phyloP scores from a whole-genome alignment of 2,797 vertebrate genomes.

The Pelochelys cantorii region DNA sequence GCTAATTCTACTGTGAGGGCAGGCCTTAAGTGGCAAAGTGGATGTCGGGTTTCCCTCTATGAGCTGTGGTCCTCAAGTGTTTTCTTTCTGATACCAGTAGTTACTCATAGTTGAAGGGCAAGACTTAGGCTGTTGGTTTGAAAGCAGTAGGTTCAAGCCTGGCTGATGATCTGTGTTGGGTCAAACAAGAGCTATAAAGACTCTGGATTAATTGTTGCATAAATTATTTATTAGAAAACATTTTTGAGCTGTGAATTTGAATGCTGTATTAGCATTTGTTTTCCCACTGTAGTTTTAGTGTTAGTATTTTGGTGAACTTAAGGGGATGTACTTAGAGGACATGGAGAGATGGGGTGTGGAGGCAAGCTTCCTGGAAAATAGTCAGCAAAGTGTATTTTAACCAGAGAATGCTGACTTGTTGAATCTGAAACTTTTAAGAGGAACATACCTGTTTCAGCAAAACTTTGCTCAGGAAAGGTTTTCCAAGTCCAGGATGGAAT shows the following conservation, averaged over 20 bases:
- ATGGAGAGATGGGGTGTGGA: background rate
- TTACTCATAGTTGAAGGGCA: background rate
- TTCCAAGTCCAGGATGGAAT: background rate
- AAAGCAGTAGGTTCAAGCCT: background rate
- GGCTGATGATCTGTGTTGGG: background rate
- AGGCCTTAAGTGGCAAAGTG: background rate
- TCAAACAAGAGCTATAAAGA: background rate
- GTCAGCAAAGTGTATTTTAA: background rate
- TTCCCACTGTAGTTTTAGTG: background rate
- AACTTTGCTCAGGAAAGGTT: background rate
- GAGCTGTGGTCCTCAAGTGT: background rate
- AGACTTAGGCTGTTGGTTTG: background rate
- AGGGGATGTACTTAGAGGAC: background rate
- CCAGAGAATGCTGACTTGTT: background rate
- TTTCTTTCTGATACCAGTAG: too few relatives aligned
- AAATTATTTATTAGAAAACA: background rate
- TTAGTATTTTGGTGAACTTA: background rate
- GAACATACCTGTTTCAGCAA: background rate
- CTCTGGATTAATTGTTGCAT: background rate
- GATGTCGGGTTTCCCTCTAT: background rate
- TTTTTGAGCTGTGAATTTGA: background rate
- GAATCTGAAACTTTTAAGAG: background rate
- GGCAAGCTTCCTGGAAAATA: background rate
- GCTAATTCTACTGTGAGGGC: background rate
- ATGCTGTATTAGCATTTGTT: background rate